phyloP scores from a whole-genome alignment of 2,888 invertebrate species.

The Hemaris fuciformis region DNA sequence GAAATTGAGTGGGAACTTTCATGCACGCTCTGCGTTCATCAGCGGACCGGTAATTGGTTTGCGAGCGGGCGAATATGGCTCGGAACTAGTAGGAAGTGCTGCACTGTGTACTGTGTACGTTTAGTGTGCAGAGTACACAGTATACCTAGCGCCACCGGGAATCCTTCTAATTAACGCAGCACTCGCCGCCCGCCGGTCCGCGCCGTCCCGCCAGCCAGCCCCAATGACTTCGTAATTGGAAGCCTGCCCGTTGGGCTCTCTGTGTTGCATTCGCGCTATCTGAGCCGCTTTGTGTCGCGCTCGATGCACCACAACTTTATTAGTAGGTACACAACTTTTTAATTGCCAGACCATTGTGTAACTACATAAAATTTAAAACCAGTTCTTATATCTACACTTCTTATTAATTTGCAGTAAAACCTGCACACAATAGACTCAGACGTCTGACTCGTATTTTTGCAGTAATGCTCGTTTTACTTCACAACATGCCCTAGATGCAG shows the following conservation, averaged over 20 bases:
- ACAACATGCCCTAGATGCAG: not conserved
- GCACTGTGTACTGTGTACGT: not conserved
- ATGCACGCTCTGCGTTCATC: conserved; percentile 65
- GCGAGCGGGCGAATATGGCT: conserved; percentile 53
- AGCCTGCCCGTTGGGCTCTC: conserved; percentile 43
- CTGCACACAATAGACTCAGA: not conserved
- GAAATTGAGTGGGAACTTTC: conserved; percentile 66
- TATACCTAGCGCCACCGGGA: conserved; percentile 48
- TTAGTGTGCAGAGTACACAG: not conserved
- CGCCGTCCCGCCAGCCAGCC: conserved; percentile 20
- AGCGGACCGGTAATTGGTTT: conserved; percentile 71
- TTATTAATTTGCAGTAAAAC: not conserved
- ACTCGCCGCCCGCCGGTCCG: conserved; percentile 27
- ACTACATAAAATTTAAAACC: conserved; percentile 26
- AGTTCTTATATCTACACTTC: not conserved
- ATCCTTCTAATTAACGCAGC: conserved; percentile 69
- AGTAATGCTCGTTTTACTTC: not conserved
- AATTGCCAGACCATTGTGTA: conserved; percentile 16
- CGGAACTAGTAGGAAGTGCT: conserved; percentile 42
- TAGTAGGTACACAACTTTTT: not conserved
- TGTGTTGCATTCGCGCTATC: conserved; percentile 31
- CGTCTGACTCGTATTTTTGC: not conserved
- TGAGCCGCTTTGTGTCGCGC: not conserved
- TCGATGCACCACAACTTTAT: not conserved
- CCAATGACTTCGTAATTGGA: conserved; percentile 53